Percentiles rank a stretch among this genome's conserved stretches.
Evolutionary conservation across 2,888 invertebrate genomes (phyloP).

Genomic region (Gymnocheta viridis): DNA sequence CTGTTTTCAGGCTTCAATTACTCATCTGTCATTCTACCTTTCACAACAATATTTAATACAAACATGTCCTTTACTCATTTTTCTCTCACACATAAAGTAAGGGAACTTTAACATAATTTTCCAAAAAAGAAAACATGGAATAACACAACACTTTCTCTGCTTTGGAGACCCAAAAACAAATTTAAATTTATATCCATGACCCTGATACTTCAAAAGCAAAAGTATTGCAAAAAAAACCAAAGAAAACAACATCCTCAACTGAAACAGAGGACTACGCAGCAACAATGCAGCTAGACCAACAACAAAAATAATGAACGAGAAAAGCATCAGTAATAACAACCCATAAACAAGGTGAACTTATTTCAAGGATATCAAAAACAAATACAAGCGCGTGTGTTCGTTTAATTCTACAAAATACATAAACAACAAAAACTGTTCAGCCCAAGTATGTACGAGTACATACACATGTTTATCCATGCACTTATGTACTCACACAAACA

Average conservation of each 20-base stretch:
- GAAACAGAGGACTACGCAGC: constrained; percentile 44
- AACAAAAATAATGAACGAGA: constrained; percentile 45
- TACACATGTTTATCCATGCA: neutral
- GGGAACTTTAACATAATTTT: constrained; percentile 16
- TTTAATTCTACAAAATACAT: constrained; percentile 52
- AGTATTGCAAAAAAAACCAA: constrained; percentile 52
- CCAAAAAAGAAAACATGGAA: neutral
- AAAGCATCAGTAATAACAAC: constrained; percentile 47
- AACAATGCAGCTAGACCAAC: constrained; percentile 51
- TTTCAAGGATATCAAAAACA: constrained; percentile 70
- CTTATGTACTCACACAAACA: neutral
- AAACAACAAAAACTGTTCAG: constrained; percentile 40
- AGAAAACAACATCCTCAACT: constrained; percentile 25
- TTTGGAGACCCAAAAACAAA: constrained; percentile 77
- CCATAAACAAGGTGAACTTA: constrained; percentile 68
- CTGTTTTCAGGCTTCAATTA: neutral
- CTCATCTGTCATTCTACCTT: constrained; percentile 4
- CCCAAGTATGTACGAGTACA: neutral
- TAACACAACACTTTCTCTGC: constrained; percentile 46
- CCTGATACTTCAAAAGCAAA: constrained; percentile 78
- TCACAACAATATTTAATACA: constrained; percentile 15
- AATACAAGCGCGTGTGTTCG: constrained; percentile 65
- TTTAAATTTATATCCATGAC: constrained; percentile 80
- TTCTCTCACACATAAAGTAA: constrained; percentile 5
- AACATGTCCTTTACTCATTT: neutral